Percentiles rank a stretch among this genome's conserved stretches.
Evolutionary conservation across 2,113 vertebrate genomes (phyloP).

Genomic region (Alces alces): DNA sequence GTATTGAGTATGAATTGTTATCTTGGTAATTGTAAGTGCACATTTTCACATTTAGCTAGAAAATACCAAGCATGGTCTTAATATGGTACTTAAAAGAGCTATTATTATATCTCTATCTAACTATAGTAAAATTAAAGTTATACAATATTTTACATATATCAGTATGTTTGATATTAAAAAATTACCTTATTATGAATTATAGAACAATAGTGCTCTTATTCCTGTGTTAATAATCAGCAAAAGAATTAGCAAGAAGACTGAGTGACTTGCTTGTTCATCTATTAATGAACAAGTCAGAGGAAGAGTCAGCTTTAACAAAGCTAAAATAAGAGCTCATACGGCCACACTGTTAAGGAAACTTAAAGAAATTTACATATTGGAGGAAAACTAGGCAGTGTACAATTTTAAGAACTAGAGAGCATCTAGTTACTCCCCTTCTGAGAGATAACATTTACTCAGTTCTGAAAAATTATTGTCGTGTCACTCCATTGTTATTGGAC

Average conservation of each 20-base stretch:
- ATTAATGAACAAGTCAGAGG: not conserved
- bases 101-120: not conserved
- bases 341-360: not conserved
- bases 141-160: not conserved
- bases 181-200: not conserved
- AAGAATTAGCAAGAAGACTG: not conserved
- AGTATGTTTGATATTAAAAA: not conserved
- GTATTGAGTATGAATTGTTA: not conserved
- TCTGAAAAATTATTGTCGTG: not conserved
- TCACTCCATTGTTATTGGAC: not conserved
- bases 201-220: not conserved
- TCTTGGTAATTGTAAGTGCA: not conserved
- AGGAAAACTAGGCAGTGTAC: not conserved
- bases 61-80: not conserved
- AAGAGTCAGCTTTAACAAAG: not conserved
- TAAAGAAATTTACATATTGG: not conserved
- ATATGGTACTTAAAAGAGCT: not conserved
- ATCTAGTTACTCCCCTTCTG: not conserved
- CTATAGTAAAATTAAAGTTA: not conserved
- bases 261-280: not conserved
- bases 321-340: not conserved
- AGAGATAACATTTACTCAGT: not conserved
- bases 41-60: not conserved
- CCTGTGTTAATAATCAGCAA: not conserved
- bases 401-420: not conserved